Percentiles rank a stretch among this genome's conserved stretches.
phyloP scores from a whole-genome alignment of 2,113 vertebrate genomes.

The Cryptotis parvus region DNA sequence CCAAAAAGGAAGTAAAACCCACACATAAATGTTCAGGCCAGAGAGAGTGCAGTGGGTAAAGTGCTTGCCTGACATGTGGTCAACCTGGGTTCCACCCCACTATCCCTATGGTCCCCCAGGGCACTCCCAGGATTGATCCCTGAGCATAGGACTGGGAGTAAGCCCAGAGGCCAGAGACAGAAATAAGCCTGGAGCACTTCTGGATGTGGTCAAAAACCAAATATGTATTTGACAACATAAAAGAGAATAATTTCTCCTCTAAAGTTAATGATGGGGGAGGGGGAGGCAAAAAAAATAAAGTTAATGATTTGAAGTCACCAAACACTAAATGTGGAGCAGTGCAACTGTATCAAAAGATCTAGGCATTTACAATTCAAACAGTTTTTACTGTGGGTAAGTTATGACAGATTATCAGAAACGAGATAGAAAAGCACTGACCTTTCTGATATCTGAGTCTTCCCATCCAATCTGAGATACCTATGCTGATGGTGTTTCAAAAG shows the following conservation, averaged over 20 bases:
- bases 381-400: background rate
- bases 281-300: too few relatives aligned
- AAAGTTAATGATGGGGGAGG: conserved; percentile 9
- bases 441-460: conserved; percentile 95
- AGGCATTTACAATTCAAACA: conserved; percentile 44
- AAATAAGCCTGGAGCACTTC: too few relatives aligned
- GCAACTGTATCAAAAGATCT: conserved; percentile 28
- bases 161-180: too few relatives aligned
- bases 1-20: too few relatives aligned
- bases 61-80: too few relatives aligned
- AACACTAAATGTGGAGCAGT: background rate
- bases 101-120: too few relatives aligned
- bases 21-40: too few relatives aligned
- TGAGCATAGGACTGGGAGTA: too few relatives aligned
- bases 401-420: conserved; percentile 11
- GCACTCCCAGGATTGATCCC: too few relatives aligned
- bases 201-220: too few relatives aligned
- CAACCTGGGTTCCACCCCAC: too few relatives aligned
- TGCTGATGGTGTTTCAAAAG: conserved; percentile 93
- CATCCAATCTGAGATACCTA: conserved; percentile 94
- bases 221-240: background rate
- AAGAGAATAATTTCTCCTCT: background rate
- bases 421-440: conserved; percentile 85
- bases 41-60: too few relatives aligned
- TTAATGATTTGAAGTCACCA: conserved; percentile 44